phyloP scores from a whole-genome alignment of 2,888 invertebrate genomes.

The Drosophila nr. perissopoda region DNA sequence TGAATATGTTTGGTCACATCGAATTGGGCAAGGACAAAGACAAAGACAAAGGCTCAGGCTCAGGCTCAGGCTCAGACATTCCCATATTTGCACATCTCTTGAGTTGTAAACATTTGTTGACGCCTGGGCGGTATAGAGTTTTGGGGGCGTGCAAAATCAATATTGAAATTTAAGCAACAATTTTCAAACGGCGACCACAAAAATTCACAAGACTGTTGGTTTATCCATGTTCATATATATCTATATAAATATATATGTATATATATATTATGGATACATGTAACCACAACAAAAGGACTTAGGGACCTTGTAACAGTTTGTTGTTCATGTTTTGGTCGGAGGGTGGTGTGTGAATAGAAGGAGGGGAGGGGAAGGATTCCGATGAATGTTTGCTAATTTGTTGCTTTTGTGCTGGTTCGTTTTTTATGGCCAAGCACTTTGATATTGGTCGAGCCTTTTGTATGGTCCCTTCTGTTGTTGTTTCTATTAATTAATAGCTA shows the following conservation, averaged over 20 bases:
- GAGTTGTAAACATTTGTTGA: slow-evolving; percentile 56
- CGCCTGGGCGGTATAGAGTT: slow-evolving; percentile 9
- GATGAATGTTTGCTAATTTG: slow-evolving; percentile 74
- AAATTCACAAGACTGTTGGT: slow-evolving; percentile 10
- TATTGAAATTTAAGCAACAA: slow-evolving; percentile 69
- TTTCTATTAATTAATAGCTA: slow-evolving; percentile 63
- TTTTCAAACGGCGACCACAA: slow-evolving; percentile 39
- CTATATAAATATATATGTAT: slow-evolving; percentile 4
- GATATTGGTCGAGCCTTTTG: slow-evolving; percentile 45
- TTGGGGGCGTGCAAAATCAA: slow-evolving; percentile 59
- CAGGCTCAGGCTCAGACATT: slow-evolving; percentile 3
- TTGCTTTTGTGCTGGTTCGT: slow-evolving; percentile 55
- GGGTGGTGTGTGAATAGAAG: neutral
- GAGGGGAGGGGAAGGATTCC: slow-evolving; percentile 3
- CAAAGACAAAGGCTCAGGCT: neutral
- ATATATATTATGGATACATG: slow-evolving; percentile 22
- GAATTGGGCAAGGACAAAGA: slow-evolving; percentile 41
- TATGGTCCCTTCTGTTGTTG: slow-evolving; percentile 28
- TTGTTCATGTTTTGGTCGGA: slow-evolving; percentile 19
- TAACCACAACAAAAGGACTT: slow-evolving; percentile 64
- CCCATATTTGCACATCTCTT: slow-evolving; percentile 37
- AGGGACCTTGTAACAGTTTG: slow-evolving; percentile 73
- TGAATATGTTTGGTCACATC: slow-evolving; percentile 31
- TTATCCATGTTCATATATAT: neutral
- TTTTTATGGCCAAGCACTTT: slow-evolving; percentile 43